These are phyloP conservation scores for Scelioninae gen. 1 DNA, from an alignment of 2,888 invertebrate species.

Conservation along the genomic window DNA sequence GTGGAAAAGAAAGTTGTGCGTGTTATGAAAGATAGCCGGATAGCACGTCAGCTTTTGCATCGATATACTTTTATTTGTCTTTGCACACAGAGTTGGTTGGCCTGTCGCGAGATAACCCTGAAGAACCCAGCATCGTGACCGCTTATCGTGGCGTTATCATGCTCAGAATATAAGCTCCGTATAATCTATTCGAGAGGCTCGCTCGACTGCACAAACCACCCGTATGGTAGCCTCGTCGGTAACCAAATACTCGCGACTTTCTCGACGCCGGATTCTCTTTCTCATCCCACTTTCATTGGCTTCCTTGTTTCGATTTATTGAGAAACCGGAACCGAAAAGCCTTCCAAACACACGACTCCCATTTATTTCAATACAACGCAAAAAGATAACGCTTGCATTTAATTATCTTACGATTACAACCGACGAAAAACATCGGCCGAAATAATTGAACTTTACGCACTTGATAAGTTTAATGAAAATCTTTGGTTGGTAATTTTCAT, in stretches of 20 bases:
- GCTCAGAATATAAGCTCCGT: constrained; percentile 74
- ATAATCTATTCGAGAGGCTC: constrained; percentile 73
- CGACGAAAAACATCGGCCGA: constrained; percentile 3
- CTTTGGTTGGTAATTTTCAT: too few species aligned
- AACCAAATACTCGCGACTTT: constrained; percentile 74
- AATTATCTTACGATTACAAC: constrained; percentile 19
- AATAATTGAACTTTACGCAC: constrained; percentile 36
- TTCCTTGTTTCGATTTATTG: constrained; percentile 83
- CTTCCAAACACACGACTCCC: constrained; percentile 66
- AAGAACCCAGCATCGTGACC: constrained; percentile 81
- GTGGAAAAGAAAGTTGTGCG: constrained; percentile 68
- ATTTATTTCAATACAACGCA: constrained; percentile 34
- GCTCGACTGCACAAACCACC: constrained; percentile 64
- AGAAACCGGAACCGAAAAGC: constrained; percentile 83
- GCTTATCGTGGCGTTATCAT: constrained; percentile 83
- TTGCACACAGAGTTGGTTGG: constrained; percentile 81
- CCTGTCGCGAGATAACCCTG: constrained; percentile 84
- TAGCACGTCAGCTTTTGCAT: constrained; percentile 66
- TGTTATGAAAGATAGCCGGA: constrained; percentile 68
- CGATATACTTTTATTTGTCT: constrained; percentile 67
- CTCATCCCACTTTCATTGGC: constrained; percentile 78
- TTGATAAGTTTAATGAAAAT: constrained; percentile 19
- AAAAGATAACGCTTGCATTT: constrained; percentile 36
- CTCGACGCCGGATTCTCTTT: constrained; percentile 80
- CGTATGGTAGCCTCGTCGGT: constrained; percentile 69